Conservation (phyloP, 2,113 vertebrate species). For the Cyprinodon variegatus region DNA sequence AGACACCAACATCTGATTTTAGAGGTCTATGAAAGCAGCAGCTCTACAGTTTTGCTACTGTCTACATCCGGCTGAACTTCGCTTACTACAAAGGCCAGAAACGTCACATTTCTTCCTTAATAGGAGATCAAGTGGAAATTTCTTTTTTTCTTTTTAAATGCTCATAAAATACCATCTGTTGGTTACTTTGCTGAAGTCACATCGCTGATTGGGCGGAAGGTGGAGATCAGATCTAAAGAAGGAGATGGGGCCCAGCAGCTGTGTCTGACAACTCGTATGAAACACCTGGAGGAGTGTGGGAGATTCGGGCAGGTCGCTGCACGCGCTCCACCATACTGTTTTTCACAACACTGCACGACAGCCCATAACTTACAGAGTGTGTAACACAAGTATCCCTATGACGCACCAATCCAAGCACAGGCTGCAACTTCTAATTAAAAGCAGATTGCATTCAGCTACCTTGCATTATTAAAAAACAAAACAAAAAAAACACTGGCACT, state of each 20-base stretch:
- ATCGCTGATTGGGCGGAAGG: background rate
- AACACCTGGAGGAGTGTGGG: conserved; percentile 66
- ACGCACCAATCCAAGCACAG: conserved; percentile 11
- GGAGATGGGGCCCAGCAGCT: background rate
- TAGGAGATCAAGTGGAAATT: conserved; percentile 59
- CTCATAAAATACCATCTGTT: conserved; percentile 9
- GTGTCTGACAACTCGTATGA: conserved; percentile 48
- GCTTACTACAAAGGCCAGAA: conserved; percentile 7
- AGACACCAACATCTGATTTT: conserved; percentile 49
- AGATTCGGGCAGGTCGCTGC: conserved; percentile 61
- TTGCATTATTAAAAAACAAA: background rate
- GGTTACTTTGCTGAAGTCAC: conserved; percentile 3
- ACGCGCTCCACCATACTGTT: conserved; percentile 52
- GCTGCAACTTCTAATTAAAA: background rate
- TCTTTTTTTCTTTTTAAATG: conserved; percentile 3
- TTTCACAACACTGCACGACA: conserved; percentile 40
- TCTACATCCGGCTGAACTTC: conserved; percentile 46
- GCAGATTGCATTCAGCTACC: background rate
- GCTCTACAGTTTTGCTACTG: conserved; percentile 48
- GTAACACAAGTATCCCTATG: conserved; percentile 24
- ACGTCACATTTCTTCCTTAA: conserved; percentile 34
- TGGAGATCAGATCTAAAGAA: background rate
- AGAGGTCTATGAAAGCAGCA: conserved; percentile 62
- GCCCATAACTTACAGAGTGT: conserved; percentile 39
- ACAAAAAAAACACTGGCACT: background rate